Conservation (phyloP, 2,888 invertebrate genomes). For the Esperia sulphurella region DNA sequence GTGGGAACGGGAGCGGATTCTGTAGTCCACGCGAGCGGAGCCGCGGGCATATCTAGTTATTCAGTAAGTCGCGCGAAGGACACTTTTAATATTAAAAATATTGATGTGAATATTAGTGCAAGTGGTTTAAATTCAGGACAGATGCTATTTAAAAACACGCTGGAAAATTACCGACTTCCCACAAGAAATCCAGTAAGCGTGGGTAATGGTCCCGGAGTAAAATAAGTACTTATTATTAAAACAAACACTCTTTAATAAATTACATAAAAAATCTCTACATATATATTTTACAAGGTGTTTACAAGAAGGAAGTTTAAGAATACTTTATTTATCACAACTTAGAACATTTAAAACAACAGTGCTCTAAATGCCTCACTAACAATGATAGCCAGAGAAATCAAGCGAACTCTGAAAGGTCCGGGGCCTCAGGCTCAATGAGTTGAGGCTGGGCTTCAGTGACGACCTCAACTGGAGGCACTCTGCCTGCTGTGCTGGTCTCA, state of each 20-base stretch:
- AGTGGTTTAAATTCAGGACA: too few relatives aligned
- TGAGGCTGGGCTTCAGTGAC: slow-evolving; percentile 22
- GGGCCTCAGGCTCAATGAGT: slow-evolving; percentile 38
- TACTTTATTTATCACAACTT: not conserved
- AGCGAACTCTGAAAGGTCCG: slow-evolving; percentile 27
- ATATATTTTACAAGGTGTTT: not conserved
- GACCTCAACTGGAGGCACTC: slow-evolving; percentile 14
- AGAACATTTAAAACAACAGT: not conserved
- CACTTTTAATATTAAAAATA: too few relatives aligned
- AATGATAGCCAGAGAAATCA: slow-evolving; percentile 26
- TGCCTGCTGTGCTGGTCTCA: slow-evolving; percentile 12
- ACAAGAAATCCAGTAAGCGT: too few relatives aligned
- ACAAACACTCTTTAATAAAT: not conserved
- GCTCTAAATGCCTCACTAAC: not conserved
- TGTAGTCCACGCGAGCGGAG: too few relatives aligned
- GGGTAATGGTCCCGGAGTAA: too few relatives aligned
- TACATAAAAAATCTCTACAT: slow-evolving; percentile 7
- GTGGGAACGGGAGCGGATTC: too few relatives aligned
- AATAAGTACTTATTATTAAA: too few relatives aligned
- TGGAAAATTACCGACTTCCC: too few relatives aligned
- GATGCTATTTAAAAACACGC: too few relatives aligned
- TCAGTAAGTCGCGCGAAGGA: too few relatives aligned
- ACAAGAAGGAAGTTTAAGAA: not conserved
- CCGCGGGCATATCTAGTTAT: too few relatives aligned
- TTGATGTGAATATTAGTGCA: too few relatives aligned